These are phyloP conservation scores for Prionailurus bengalensis DNA, from an alignment of 2,113 vertebrate genomes.

Conservation along the genomic window DNA sequence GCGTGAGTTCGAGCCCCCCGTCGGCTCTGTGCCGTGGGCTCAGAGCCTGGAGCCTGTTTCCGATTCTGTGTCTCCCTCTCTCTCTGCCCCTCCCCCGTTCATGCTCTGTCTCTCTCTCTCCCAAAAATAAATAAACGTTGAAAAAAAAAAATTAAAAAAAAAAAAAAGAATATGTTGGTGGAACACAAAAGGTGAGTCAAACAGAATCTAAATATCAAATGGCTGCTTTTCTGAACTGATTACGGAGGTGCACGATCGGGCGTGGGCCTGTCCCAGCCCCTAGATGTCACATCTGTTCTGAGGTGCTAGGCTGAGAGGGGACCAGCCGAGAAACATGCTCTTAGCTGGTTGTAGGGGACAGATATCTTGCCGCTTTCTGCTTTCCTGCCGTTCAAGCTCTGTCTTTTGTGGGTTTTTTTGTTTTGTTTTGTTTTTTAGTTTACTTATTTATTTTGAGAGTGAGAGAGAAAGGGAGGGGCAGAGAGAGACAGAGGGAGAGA, in stretches of 20 bases:
- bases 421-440: too few species aligned
- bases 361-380: background rate
- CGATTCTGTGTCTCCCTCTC: too few species aligned
- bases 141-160: too few species aligned
- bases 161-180: background rate
- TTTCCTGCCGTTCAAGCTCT: background rate
- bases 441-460: too few species aligned
- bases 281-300: accelerated
- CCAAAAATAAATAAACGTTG: too few species aligned
- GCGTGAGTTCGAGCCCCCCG: too few species aligned
- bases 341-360: background rate
- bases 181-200: background rate
- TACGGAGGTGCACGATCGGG: background rate
- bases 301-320: background rate
- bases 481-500: too few species aligned
- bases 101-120: too few species aligned
- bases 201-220: background rate
- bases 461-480: too few species aligned
- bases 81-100: too few species aligned
- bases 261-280: background rate
- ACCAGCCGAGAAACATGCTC: background rate
- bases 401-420: background rate
- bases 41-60: too few species aligned
- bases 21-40: too few species aligned
- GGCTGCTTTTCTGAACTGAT: background rate